Evolutionary conservation across 2,888 invertebrate species (phyloP), one percentile per base, ranked within the genome.

Genomic region (Gandaritis pyraliata): DNA sequence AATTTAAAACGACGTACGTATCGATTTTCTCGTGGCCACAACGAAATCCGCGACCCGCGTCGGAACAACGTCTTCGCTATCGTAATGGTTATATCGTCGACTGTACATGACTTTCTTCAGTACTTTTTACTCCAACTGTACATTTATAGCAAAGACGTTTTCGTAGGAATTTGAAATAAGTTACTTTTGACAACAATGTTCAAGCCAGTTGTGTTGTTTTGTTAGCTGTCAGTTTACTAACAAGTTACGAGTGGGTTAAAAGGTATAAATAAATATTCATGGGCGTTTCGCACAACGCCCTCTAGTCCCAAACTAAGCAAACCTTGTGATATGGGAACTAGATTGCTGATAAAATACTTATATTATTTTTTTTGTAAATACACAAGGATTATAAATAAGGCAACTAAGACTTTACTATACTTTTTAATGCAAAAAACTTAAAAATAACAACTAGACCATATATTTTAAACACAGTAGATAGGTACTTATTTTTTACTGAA

Each of bases 41-140:
- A 64, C 63, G 66, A 75, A 76, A 77, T 73, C 75, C 75, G 68
- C 66, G 57, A 72, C 69, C 69, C 70, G 67, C 72, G 74, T 78
- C 75, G 76, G 74, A 77, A 78, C 77, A 76, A 77, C 77, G 81
- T 83, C 81, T 79, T 76, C 73, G 71, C 80, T 86, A 84, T 86
- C 85, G 76, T 83, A 83, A 85, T 80, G 81, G 82, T 80, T 83
- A 83, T 85, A 86, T 86, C 84, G 81, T 75, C 68, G 74, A 78
- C 73, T 72, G 71, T 75, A 73, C 73, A 72, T 74, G 74, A 72
- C 70, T 70, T 68, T 60, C 66, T 57, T 64, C 59, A 66, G 63
- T 49, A 68, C 67, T 68, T 68, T 70, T 66, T 71, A 73, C 73
- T 71, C 57, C 68, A 65, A 65, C 65, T 75, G 77, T 78, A 74